Conservation (phyloP, 2,113 vertebrate species). For the Zeus faber region DNA sequence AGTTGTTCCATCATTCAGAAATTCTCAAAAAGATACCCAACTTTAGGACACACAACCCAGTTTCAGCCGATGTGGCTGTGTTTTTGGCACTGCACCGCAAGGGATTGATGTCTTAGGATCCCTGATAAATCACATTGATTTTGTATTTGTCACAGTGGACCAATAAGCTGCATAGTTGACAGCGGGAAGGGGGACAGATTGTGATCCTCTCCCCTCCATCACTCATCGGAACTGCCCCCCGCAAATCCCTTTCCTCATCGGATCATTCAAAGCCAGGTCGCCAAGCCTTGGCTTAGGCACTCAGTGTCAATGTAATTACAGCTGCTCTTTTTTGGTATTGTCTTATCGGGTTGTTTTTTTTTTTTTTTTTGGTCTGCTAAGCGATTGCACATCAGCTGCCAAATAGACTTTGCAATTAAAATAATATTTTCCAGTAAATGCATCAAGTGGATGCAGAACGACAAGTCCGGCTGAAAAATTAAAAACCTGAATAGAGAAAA, state of each 20-base stretch:
- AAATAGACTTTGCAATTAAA: slow-evolving; percentile 33
- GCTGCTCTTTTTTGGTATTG: neutral
- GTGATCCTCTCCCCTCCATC: neutral
- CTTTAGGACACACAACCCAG: too few relatives aligned
- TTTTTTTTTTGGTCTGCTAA: slow-evolving; percentile 21
- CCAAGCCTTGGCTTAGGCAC: slow-evolving; percentile 17
- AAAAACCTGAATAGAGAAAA: slow-evolving; percentile 20
- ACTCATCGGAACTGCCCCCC: neutral
- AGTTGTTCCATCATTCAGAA: too few relatives aligned
- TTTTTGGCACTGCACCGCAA: slow-evolving; percentile 23
- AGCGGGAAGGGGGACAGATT: neutral
- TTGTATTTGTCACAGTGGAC: slow-evolving; percentile 48
- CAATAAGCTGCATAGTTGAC: slow-evolving; percentile 21
- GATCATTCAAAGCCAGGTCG: slow-evolving; percentile 12
- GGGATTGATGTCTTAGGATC: slow-evolving; percentile 36
- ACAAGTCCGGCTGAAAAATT: slow-evolving; percentile 34
- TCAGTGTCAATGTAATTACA: slow-evolving; percentile 9
- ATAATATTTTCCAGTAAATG: slow-evolving; percentile 33
- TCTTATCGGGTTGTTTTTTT: slow-evolving; percentile 13
- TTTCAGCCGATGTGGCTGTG: too few relatives aligned
- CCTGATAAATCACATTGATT: slow-evolving; percentile 48
- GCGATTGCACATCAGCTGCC: slow-evolving; percentile 28
- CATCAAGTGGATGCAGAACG: slow-evolving; percentile 14
- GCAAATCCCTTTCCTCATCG: slow-evolving; percentile 3
- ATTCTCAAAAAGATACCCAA: too few relatives aligned